A percentile compares a stretch with the other conserved stretches of the same genome.
Evolutionary conservation across 2,797 vertebrate genomes (phyloP).

Genomic region (Orestias chungarensis): DNA sequence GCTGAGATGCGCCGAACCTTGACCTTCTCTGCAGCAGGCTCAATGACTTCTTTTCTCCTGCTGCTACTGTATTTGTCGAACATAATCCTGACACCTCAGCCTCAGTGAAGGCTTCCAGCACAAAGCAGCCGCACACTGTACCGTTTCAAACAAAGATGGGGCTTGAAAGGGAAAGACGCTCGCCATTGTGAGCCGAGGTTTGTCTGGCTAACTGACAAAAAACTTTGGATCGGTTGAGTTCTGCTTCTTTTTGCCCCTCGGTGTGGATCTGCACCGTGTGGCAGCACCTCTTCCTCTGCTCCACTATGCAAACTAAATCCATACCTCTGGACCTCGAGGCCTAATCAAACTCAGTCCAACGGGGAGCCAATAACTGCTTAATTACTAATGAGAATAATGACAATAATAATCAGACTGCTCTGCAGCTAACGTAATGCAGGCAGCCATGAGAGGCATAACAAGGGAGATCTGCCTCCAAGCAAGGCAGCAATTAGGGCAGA

Average conservation of each 20-base stretch:
- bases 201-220: slow-evolving; percentile 31
- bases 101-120: slow-evolving; percentile 13
- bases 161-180: slow-evolving; percentile 24
- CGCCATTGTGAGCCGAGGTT: slow-evolving; percentile 26
- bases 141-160: slow-evolving; percentile 16
- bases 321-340: slow-evolving; percentile 63
- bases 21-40: not conserved
- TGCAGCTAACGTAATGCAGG: slow-evolving; percentile 65
- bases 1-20: slow-evolving; percentile 8
- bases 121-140: not conserved
- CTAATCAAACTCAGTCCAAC: slow-evolving; percentile 61
- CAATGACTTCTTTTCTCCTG: slow-evolving; percentile 21
- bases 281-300: too few species aligned
- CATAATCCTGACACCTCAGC: slow-evolving; percentile 32
- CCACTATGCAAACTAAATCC: slow-evolving; percentile 47
- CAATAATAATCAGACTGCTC: slow-evolving; percentile 70
- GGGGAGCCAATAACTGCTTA: slow-evolving; percentile 71
- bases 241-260: slow-evolving; percentile 31
- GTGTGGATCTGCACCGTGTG: not conserved
- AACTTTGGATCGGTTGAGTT: slow-evolving; percentile 23
- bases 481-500: slow-evolving; percentile 70
- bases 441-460: slow-evolving; percentile 45
- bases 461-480: slow-evolving; percentile 67
- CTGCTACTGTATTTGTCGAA: not conserved
- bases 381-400: slow-evolving; percentile 76